Base-by-base conservation (phyloP, 2,797 vertebrate genomes). In the Cyprinodon diabolis region DNA sequence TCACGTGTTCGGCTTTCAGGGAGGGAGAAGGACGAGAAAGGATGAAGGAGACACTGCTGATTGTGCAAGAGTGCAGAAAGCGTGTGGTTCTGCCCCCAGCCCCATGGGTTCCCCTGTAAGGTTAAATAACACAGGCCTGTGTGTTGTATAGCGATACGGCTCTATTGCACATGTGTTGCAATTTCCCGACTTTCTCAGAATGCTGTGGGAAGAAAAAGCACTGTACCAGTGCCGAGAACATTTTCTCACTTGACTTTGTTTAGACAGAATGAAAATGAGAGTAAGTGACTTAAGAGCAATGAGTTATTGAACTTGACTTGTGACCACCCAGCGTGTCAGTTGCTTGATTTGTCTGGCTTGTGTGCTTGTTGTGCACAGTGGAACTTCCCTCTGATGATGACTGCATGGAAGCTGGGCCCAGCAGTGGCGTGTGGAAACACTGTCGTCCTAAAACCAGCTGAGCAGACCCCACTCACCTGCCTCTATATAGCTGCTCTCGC, bases 321-420 rank as follows among this genome's bases (percentile, higher is more conserved):
- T 90, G 90, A 91, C 91, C 91, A 93, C 91, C 89, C 92, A 93
- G 76, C 69, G 81, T 87, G 85, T 90, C 90, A 80, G 81, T 88
- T 85, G 85, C 74, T 76, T 92, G 83, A 88, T 88, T 88, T 88
- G 87, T 83, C 74, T 51, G 66, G 63, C 43, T 2, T 75, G 48
- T 80, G 75, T 58, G 57, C 57, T 66, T 68, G 67, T 81, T 77
- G 55, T 17, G 76, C 87, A 62, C 95, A 99, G 98, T 99, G 98
- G 98, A 99, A 99, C 96, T 99, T 99, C 94, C 98, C 98, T 83
- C 93, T 99, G 90, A 95, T 99, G 95, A 99, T 99, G 98, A 97
- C 97, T 86, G 96, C 96, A 55, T 99, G 98, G 98, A 99, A 99
- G 95, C 95, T 99, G 77, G 98, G 96, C 67, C 98, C 98, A 10